These are phyloP conservation scores for Drosophila infuscata DNA, from an alignment of 2,888 invertebrate genomes.

Conservation along the genomic window DNA sequence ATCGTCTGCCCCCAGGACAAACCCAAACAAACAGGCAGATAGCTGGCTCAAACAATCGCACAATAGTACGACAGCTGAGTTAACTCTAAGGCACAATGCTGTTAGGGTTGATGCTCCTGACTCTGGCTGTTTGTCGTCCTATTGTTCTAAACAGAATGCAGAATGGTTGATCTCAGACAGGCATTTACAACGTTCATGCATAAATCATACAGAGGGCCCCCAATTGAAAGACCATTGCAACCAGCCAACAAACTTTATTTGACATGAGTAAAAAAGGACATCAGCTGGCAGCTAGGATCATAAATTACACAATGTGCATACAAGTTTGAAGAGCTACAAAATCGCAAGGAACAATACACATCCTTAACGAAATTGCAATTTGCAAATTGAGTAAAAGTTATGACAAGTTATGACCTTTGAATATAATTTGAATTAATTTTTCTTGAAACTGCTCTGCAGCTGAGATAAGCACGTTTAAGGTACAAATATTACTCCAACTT, in stretches of 20 bases:
- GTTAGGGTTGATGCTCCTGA: not conserved
- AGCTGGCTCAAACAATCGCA: conserved; percentile 16
- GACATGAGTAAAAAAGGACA: conserved; percentile 5
- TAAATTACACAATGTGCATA: not conserved
- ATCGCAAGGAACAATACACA: not conserved
- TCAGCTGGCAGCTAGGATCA: not conserved
- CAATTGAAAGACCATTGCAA: not conserved
- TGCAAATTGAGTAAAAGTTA: not conserved
- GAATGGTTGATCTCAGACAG: conserved; percentile 2
- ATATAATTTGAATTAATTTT: too few species aligned
- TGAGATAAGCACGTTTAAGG: not conserved
- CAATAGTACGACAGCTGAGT: conserved; percentile 19
- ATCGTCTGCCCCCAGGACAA: not conserved
- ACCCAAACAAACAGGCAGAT: not conserved
- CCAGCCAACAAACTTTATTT: not conserved
- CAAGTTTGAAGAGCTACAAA: not conserved
- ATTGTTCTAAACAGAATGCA: conserved; percentile 9
- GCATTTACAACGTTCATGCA: conserved; percentile 7
- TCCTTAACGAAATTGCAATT: not conserved
- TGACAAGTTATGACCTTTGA: not conserved
- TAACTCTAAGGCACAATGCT: conserved; percentile 14
- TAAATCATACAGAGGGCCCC: conserved; percentile 11
- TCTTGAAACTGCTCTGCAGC: too few species aligned
- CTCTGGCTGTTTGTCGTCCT: not conserved
- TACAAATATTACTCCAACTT: not conserved